phyloP scores from a whole-genome alignment of 2,888 invertebrate genomes.

The Ormyrus pomaceus region DNA sequence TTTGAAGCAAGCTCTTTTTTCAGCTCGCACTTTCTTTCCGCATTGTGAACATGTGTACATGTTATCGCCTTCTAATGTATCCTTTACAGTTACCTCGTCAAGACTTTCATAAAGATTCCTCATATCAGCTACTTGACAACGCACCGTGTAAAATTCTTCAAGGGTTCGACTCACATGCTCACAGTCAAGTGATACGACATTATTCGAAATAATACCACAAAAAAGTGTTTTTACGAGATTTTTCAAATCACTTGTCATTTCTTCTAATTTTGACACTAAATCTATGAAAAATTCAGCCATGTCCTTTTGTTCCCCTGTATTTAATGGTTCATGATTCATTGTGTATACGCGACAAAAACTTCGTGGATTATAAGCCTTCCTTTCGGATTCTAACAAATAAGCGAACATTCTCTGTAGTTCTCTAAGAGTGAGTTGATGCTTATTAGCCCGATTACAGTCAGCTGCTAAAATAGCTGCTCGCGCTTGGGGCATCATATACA shows the following conservation, averaged over 20 bases:
- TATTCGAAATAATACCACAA: constrained; percentile 95
- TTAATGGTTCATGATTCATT: constrained; percentile 97
- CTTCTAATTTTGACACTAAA: constrained; percentile 95
- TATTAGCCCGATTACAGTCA: constrained; percentile 83
- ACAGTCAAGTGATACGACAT: constrained; percentile 96
- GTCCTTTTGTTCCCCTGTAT: constrained; percentile 97
- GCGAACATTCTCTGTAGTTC: constrained; percentile 98
- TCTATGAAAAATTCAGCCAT: constrained; percentile 99
- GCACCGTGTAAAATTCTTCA: constrained; percentile 97
- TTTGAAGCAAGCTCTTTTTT: constrained; percentile 96
- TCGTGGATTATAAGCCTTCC: constrained; percentile 96
- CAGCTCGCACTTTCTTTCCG: constrained; percentile 95
- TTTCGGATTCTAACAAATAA: constrained; percentile 93
- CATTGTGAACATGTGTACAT: constrained; percentile 98
- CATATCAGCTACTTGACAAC: constrained; percentile 98
- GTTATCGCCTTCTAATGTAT: constrained; percentile 96
- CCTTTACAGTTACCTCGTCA: constrained; percentile 98
- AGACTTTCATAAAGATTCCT: constrained; percentile 95
- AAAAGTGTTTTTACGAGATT: constrained; percentile 92
- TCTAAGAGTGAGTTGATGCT: constrained; percentile 88
- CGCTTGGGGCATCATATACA: constrained; percentile 98
- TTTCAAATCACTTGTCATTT: constrained; percentile 94
- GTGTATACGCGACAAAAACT: constrained; percentile 97
- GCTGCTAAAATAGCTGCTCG: constrained; percentile 89
- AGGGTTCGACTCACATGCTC: constrained; percentile 95